Conservation (phyloP, 2,113 vertebrate genomes). For the Alligator sinensis region DNA sequence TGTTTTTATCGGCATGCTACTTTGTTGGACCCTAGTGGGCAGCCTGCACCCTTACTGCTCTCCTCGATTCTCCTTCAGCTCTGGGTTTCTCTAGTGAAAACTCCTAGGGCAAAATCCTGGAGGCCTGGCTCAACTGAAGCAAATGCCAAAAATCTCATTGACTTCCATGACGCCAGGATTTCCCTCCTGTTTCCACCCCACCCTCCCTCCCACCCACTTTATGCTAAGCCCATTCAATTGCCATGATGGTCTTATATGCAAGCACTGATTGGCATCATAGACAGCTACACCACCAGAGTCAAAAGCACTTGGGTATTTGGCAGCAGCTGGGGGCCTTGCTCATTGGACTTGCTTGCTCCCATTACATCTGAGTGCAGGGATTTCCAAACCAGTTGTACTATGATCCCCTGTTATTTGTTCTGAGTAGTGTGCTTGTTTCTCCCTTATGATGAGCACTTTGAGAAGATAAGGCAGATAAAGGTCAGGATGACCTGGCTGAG, state of each 20-base stretch:
- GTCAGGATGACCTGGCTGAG: too few species aligned
- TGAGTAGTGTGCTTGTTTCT: too few species aligned
- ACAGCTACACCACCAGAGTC: neutral
- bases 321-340: neutral
- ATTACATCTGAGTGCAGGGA: neutral
- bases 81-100: neutral
- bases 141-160: neutral
- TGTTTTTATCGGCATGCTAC: neutral
- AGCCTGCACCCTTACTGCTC: neutral
- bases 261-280: fast-evolving
- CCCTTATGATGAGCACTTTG: too few species aligned
- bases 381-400: too few species aligned
- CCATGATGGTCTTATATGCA: fast-evolving
- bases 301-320: neutral
- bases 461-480: too few species aligned
- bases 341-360: neutral
- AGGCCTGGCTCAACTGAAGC: neutral
- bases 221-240: neutral
- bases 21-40: neutral
- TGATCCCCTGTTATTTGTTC: too few species aligned
- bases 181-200: neutral
- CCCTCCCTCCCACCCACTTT: too few species aligned
- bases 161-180: neutral
- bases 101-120: neutral
- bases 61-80: neutral